These are phyloP conservation scores for Solenopsis invicta DNA, from an alignment of 1,140 invertebrate genomes.

Conservation along the genomic window DNA sequence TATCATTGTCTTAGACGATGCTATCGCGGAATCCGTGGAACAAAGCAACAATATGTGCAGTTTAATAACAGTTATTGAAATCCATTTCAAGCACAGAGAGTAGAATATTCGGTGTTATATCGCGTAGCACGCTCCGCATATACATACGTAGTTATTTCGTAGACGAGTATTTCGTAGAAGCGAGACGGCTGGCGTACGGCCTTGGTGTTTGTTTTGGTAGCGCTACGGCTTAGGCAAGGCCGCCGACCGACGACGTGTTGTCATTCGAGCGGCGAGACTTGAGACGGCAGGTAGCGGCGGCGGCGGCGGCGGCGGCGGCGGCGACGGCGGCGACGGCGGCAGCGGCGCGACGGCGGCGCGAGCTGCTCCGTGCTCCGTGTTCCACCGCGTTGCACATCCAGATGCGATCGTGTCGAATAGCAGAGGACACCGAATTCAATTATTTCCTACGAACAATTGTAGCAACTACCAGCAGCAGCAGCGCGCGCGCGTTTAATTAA, in stretches of 20 bases:
- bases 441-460: conserved; percentile 1
- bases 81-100: background rate
- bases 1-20: background rate
- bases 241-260: background rate
- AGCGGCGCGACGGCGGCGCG: background rate
- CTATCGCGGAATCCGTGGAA: background rate
- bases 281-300: background rate
- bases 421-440: background rate
- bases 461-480: background rate
- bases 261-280: conserved; percentile 1
- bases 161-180: background rate
- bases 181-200: background rate
- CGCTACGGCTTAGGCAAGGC: background rate
- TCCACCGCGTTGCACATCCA: background rate
- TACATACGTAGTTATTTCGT: background rate
- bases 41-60: background rate
- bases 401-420: background rate
- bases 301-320: background rate
- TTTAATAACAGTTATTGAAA: background rate
- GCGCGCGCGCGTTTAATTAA: background rate
- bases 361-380: background rate
- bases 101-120: background rate
- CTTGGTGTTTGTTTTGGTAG: conserved; percentile 26
- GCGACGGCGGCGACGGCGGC: background rate
- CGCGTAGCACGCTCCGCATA: background rate